These are phyloP conservation scores for Acrocyrtus sp. DNA, from an alignment of 2,888 invertebrate genomes.

Conservation along the genomic window DNA sequence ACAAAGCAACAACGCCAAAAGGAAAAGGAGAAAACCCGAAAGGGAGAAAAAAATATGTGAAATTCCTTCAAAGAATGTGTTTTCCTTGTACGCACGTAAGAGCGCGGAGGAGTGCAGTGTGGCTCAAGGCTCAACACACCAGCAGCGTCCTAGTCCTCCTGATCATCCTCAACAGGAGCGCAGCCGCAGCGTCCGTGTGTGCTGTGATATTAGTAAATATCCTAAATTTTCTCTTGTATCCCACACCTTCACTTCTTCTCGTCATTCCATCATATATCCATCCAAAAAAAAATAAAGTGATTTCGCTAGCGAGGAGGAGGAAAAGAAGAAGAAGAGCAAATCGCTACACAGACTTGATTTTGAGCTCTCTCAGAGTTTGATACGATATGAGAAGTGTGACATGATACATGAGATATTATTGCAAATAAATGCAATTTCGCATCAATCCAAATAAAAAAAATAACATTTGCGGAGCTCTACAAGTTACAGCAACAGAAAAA, in stretches of 20 bases:
- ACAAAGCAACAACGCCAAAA: neutral
- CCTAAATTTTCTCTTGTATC: too few species aligned
- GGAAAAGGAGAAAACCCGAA: neutral
- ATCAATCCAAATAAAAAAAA: too few species aligned
- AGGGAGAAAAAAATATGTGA: too few species aligned
- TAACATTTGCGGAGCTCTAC: neutral
- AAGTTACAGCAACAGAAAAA: neutral
- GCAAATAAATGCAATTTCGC: neutral
- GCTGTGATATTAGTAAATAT: too few species aligned
- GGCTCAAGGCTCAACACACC: too few species aligned
- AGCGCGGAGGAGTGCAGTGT: neutral
- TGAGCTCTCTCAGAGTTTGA: neutral
- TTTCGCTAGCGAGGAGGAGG: too few species aligned
- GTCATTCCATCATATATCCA: neutral
- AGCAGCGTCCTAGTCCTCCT: too few species aligned
- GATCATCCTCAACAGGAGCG: too few species aligned
- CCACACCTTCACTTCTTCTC: too few species aligned
- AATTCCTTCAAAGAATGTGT: neutral
- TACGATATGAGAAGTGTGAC: neutral
- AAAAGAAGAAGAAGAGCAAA: too few species aligned
- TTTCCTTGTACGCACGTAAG: neutral
- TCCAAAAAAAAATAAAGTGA: too few species aligned
- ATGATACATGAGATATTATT: neutral
- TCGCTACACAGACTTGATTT: too few species aligned
- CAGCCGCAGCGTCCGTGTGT: neutral